Evolutionary conservation across 2,113 vertebrate species (phyloP), one percentile per base, ranked within the genome.

Genomic region (Oryzias javanicus): DNA sequence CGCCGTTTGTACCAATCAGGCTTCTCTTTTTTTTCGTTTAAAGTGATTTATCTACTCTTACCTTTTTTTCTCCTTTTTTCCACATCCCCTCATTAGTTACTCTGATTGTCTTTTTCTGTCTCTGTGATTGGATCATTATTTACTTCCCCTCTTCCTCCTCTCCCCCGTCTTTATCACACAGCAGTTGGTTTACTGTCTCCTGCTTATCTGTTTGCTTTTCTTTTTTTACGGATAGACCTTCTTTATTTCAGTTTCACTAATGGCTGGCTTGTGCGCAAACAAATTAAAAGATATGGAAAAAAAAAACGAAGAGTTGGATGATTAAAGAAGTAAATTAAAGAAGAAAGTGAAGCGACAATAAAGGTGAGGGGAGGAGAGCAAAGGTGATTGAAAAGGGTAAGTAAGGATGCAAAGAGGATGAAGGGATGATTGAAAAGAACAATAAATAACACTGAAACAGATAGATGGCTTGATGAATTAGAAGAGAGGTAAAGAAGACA

Each of bases 21-120:
- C 35, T 48, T 41, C 48, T 72, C 2, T 14, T 46, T 63, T 47
- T 15, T 35, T 18, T 63, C 66, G 46, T 63, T 74, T 64, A 64
- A 29, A 12, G 27, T 70, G 68, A 83, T 85, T 74, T 64, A 80
- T 87, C 44, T 45, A 15, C 41, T 70, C 76, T 74, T 52, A 60
- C 55, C 55, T 53, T 29, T 22, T 3, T 24, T 45, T 24, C 25
- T 14, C 25, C 24, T 47, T 46, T 22, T 49, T 17, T 50, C 13
- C 50, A 14, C 25, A 8, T 42, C 47, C 47, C 35, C 60, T 64
- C 69, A 78, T 84, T 74, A 85, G 80, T 86, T 83, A 78, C 80
- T 48, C 46, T 48, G 45, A 79, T 76, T 79, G 58, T 74, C 25
- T 49, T 53, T 44, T 53, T 79, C 70, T 81, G 24, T 81, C 58